Percentiles rank a stretch among this genome's conserved stretches.
Conservation (phyloP, 2,113 vertebrate species). For the Eolophus roseicapilla region DNA sequence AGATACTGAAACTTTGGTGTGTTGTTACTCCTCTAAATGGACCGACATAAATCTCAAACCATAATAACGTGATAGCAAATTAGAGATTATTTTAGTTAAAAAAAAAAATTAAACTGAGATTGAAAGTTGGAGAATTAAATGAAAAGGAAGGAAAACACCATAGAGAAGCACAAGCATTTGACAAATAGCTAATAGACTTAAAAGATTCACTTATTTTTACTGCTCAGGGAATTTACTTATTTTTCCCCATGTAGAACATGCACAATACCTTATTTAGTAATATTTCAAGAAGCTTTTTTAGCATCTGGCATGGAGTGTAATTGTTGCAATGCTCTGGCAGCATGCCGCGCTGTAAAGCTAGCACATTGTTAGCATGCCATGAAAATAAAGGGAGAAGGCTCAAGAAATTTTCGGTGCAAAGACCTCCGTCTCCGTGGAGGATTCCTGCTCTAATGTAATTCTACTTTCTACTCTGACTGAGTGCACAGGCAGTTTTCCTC, state of each 20-base stretch:
- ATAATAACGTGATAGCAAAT: background rate
- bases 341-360: background rate
- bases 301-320: constrained; percentile 1
- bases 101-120: background rate
- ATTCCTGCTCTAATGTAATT: background rate
- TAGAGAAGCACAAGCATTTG: background rate
- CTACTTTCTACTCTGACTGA: background rate
- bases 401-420: background rate
- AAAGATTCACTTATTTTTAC: background rate
- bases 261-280: constrained; percentile 58
- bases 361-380: background rate
- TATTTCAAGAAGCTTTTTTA: constrained; percentile 43
- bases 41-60: background rate
- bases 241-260: background rate
- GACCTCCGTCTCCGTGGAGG: rapidly evolving
- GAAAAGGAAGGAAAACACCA: background rate
- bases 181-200: background rate
- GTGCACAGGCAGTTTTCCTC: background rate
- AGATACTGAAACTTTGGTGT: background rate
- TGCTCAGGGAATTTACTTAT: constrained; percentile 6
- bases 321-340: constrained; percentile 36
- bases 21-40: background rate
- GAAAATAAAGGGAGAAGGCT: background rate
- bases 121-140: constrained; percentile 9
- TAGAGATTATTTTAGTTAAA: background rate